These are phyloP conservation scores for Parazoanthus swiftii DNA, from an alignment of 92 coral and sea anemone species.

Conservation along the genomic window DNA sequence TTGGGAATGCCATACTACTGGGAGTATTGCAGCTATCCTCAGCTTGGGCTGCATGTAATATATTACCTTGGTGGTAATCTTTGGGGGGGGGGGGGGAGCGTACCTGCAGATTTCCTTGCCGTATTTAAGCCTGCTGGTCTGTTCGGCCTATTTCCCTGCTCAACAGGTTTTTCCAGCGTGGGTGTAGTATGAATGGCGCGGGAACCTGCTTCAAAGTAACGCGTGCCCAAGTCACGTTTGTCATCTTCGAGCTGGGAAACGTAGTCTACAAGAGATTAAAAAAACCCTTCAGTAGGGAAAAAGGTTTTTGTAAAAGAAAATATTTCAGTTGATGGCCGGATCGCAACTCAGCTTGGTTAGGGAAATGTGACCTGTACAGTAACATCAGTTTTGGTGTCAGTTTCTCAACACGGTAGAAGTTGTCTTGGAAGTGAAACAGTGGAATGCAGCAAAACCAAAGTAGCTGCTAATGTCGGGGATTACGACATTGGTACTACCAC, in stretches of 20 bases:
- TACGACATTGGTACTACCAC: too few species aligned
- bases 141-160: not conserved
- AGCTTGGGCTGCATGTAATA: too few species aligned
- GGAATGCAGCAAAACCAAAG: not conserved
- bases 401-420: not conserved
- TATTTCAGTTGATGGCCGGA: not conserved
- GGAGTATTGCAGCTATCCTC: too few species aligned
- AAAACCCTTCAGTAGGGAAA: not conserved
- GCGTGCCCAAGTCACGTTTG: not conserved
- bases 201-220: not conserved
- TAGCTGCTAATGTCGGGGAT: too few species aligned
- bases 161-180: not conserved
- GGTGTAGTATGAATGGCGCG: not conserved
- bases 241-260: too few species aligned
- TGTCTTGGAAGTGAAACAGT: not conserved
- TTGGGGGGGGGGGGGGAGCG: not conserved
- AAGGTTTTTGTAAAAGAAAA: too few species aligned
- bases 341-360: not conserved
- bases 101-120: slow-evolving; percentile 13
- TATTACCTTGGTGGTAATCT: not conserved
- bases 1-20: too few species aligned
- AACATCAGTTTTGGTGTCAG: not conserved
- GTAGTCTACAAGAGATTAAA: not conserved
- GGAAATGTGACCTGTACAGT: not conserved
- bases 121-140: not conserved